phyloP scores from a whole-genome alignment of 2,888 invertebrate genomes.

The Himalopsyche anomala region DNA sequence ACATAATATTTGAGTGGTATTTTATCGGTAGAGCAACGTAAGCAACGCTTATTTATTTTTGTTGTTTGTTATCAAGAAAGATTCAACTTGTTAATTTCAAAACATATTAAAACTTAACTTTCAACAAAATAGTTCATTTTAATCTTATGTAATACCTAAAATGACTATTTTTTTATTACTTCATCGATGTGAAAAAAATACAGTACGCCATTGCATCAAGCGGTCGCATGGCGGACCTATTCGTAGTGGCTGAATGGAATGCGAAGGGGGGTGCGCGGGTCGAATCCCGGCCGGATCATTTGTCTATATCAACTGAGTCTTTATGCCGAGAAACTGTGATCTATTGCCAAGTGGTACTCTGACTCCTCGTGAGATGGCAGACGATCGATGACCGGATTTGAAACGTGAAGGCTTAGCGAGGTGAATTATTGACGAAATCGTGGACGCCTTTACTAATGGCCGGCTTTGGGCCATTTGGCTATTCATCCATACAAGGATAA shows the following conservation, averaged over 20 bases:
- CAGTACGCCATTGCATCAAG: neutral
- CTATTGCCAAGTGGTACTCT: slow-evolving; percentile 20
- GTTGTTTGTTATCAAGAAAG: too few relatives aligned
- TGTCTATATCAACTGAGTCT: slow-evolving; percentile 13
- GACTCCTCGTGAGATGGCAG: slow-evolving; percentile 16
- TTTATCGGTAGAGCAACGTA: too few relatives aligned
- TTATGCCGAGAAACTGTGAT: slow-evolving; percentile 17
- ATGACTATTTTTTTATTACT: too few relatives aligned
- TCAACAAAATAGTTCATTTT: too few relatives aligned
- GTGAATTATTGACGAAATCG: slow-evolving; percentile 22
- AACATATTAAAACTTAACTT: too few relatives aligned
- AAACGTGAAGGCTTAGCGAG: slow-evolving; percentile 13
- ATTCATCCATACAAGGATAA: slow-evolving; percentile 29
- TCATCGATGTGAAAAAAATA: neutral
- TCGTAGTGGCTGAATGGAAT: slow-evolving; percentile 24
- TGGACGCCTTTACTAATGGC: slow-evolving; percentile 26
- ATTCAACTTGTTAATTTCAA: too few relatives aligned
- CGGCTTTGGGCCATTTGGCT: slow-evolving; percentile 20
- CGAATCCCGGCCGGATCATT: slow-evolving; percentile 14
- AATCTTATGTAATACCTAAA: too few relatives aligned
- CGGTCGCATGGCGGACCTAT: slow-evolving; percentile 8
- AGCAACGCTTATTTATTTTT: too few relatives aligned
- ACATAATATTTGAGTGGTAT: too few relatives aligned
- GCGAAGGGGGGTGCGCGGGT: slow-evolving; percentile 8
- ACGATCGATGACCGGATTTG: slow-evolving; percentile 29